Percentiles rank a stretch among this genome's conserved stretches.
Evolutionary conservation across 1,140 invertebrate species (phyloP).

Genomic region (Lasaia peninsularis): DNA sequence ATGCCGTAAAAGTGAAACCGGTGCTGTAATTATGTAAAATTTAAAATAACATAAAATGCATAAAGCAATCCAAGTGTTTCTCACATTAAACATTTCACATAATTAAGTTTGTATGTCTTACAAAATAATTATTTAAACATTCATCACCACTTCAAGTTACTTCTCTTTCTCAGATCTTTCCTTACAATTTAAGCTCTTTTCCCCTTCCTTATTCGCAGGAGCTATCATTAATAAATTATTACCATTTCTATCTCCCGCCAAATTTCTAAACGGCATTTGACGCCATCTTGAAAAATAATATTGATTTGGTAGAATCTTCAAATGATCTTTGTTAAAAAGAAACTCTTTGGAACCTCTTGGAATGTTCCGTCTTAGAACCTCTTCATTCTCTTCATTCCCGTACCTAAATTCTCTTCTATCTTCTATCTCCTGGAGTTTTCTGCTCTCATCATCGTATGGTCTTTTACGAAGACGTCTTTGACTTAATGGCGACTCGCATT

Average conservation of each 20-base stretch:
- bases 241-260: constrained; percentile 78
- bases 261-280: constrained; percentile 59
- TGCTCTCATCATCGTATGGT: constrained; percentile 50
- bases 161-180: constrained; percentile 21
- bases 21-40: too few relatives aligned
- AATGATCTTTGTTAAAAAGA: constrained; percentile 55
- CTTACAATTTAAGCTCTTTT: constrained; percentile 33
- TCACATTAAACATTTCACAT: too few relatives aligned
- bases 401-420: constrained; percentile 35
- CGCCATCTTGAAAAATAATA: constrained; percentile 59
- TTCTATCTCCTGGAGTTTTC: constrained; percentile 33
- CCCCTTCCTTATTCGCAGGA: constrained; percentile 50
- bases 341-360: constrained; percentile 40
- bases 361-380: constrained; percentile 31
- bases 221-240: constrained; percentile 83
- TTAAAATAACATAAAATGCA: too few relatives aligned
- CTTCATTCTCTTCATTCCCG: constrained; percentile 69
- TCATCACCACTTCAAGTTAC: background rate
- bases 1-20: too few relatives aligned
- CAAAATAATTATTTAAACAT: too few relatives aligned
- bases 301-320: constrained; percentile 54
- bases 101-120: too few relatives aligned
- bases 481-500: constrained; percentile 70
- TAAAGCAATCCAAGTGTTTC: too few relatives aligned
- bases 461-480: constrained; percentile 54